A percentile compares a stretch with the other conserved stretches of the same genome.
phyloP scores from a whole-genome alignment of 2,113 vertebrate species.

The Neofelis nebulosa region DNA sequence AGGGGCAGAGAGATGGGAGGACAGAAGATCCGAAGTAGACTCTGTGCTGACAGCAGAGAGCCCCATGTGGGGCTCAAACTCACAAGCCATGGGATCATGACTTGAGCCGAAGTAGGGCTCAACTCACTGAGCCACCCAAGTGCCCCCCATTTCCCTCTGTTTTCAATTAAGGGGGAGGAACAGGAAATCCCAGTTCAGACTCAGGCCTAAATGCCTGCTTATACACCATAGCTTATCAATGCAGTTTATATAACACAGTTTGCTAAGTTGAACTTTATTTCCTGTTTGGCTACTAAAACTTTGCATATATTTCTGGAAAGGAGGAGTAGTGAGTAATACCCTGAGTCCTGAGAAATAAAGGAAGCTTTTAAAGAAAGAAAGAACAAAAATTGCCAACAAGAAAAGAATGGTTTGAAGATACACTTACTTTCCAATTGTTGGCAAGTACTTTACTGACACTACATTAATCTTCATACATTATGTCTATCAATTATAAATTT shows the following conservation, averaged over 20 bases:
- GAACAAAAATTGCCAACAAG: neutral
- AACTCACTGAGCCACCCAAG: too few species aligned
- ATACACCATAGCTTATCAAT: neutral
- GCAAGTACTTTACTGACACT: neutral
- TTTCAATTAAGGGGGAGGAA: neutral
- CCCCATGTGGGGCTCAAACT: too few species aligned
- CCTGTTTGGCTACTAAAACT: neutral
- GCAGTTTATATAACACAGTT: neutral
- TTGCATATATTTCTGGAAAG: neutral
- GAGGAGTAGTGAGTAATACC: neutral
- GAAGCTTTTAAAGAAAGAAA: neutral
- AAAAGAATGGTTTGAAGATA: neutral
- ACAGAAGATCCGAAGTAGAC: too few species aligned
- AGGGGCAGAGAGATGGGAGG: too few species aligned
- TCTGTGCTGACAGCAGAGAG: too few species aligned
- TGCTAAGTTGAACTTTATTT: neutral
- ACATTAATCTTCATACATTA: neutral
- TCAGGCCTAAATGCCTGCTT: neutral
- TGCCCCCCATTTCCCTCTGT: neutral
- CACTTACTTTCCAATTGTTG: neutral
- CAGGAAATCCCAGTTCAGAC: neutral
- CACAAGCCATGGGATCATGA: too few species aligned
- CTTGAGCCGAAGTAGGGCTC: too few species aligned
- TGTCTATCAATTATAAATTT: neutral
- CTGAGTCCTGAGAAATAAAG: constrained; percentile 22